Conservation (phyloP, 1,140 invertebrate genomes). For the Formica selysi region DNA sequence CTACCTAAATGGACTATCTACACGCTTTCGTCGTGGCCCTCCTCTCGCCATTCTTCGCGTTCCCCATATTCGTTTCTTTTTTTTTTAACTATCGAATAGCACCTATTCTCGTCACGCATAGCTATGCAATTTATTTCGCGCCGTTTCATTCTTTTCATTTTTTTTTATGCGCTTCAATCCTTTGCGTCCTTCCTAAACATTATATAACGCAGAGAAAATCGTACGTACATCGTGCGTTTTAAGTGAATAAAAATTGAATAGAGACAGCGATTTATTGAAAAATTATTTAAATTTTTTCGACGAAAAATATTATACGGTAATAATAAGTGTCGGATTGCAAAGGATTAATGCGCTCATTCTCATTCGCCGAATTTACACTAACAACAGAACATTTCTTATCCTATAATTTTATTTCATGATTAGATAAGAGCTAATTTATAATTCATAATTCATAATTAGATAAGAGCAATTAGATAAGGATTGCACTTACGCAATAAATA, state of each 20-base stretch:
- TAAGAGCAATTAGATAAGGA: constrained; percentile 6
- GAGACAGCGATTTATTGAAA: background rate
- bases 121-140: background rate
- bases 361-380: constrained; percentile 28
- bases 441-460: no score
- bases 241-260: background rate
- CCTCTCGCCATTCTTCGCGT: constrained; percentile 18
- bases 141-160: background rate
- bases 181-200: background rate
- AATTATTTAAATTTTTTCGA: constrained; percentile 12
- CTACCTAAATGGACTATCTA: constrained; percentile 76
- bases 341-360: constrained; percentile 4
- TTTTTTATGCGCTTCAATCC: background rate
- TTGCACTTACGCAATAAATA: constrained; percentile 5
- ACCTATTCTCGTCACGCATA: constrained; percentile 69
- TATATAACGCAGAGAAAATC: background rate
- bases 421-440: no score
- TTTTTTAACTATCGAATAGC: constrained; percentile 72
- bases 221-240: background rate
- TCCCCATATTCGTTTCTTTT: constrained; percentile 17
- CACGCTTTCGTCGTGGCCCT: constrained; percentile 44
- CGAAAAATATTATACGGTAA: constrained; percentile 1
- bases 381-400: background rate
- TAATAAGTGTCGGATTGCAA: background rate
- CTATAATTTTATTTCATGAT: background rate